Evolutionary conservation across 2,113 vertebrate species (phyloP).

Genomic region (Sinocyclocheilus rhinocerous): DNA sequence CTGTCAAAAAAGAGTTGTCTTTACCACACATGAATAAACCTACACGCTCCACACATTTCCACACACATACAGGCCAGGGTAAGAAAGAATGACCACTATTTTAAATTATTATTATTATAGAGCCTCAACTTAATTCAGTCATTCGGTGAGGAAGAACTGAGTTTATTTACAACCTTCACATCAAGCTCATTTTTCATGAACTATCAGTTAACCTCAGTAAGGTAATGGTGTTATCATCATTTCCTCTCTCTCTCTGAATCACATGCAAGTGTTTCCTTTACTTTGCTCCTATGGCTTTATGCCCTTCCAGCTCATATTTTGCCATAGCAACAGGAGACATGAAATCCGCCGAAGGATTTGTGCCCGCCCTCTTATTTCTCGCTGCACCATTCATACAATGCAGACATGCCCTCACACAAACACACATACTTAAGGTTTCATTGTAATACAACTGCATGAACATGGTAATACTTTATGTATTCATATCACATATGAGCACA

Average conservation of each 20-base stretch:
- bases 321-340: constrained; percentile 70
- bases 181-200: constrained; percentile 49
- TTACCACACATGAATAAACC: background rate
- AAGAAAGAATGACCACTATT: background rate
- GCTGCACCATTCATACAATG: constrained; percentile 49
- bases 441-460: background rate
- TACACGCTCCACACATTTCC: background rate
- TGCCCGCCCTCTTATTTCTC: constrained; percentile 48
- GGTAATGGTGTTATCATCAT: constrained; percentile 50
- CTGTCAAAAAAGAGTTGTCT: constrained; percentile 4
- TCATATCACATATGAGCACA: background rate
- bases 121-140: constrained; percentile 37
- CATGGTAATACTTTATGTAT: background rate
- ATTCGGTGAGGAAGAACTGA: constrained; percentile 26
- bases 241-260: constrained; percentile 47
- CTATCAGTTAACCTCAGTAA: constrained; percentile 57
- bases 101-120: background rate
- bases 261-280: constrained; percentile 14
- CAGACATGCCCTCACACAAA: constrained; percentile 33
- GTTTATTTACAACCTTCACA: constrained; percentile 25
- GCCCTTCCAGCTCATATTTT: constrained; percentile 65
- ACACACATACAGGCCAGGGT: background rate
- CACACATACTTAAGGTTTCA: constrained; percentile 30
- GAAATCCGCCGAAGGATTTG: constrained; percentile 63
- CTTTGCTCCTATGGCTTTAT: constrained; percentile 49